Conservation (phyloP, 2,113 vertebrate genomes). For the Indri indri region DNA sequence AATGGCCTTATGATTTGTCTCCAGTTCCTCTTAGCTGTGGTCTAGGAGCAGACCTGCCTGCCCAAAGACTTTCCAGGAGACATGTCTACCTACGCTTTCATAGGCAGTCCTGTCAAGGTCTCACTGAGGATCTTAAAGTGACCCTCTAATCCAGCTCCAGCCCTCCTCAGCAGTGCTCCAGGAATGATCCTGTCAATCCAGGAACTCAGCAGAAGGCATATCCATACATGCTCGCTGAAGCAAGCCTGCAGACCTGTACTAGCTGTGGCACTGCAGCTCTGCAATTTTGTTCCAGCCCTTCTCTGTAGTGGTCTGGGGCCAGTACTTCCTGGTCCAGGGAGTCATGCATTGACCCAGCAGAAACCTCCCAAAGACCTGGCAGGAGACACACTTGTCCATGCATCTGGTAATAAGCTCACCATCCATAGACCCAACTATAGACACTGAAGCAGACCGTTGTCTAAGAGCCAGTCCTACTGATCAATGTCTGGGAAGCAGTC, state of each 20-base stretch:
- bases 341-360: rapidly evolving
- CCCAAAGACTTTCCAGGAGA: not conserved
- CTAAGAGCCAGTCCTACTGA: not conserved
- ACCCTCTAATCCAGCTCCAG: not conserved
- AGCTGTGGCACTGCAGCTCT: not conserved
- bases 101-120: not conserved
- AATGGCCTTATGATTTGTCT: not conserved
- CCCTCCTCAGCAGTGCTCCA: not conserved
- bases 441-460: not conserved
- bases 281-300: not conserved
- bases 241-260: not conserved
- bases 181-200: not conserved
- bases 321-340: not conserved
- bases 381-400: not conserved
- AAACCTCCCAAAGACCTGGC: not conserved
- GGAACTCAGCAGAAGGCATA: not conserved
- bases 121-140: not conserved
- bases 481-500: not conserved
- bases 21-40: not conserved
- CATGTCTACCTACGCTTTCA: not conserved
- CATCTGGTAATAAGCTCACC: not conserved
- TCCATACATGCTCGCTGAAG: too few relatives aligned
- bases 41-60: not conserved
- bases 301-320: too few relatives aligned
- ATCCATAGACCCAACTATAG: not conserved